Conservation (phyloP, 2,113 vertebrate genomes). For the Carassius carassius region DNA sequence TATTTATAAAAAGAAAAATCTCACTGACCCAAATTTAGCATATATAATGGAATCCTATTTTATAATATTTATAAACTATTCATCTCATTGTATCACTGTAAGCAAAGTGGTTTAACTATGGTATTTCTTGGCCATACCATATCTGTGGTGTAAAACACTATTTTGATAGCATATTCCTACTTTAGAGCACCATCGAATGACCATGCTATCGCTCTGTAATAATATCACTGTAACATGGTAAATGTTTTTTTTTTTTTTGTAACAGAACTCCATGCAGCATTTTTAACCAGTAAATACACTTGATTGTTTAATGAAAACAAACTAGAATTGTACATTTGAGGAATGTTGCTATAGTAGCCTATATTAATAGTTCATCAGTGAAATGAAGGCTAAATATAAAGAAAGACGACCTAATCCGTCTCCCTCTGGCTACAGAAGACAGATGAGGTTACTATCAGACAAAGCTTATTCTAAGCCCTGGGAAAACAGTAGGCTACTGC, state of each 20-base stretch:
- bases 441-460: constrained; percentile 83
- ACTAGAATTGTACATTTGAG: no score
- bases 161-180: background rate
- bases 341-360: background rate
- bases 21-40: no score
- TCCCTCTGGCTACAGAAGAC: constrained; percentile 57
- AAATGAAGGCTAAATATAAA: constrained; percentile 22
- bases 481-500: constrained; percentile 25
- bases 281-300: no score
- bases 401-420: constrained; percentile 25
- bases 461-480: constrained; percentile 59
- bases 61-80: no score
- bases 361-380: constrained; percentile 13
- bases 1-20: no score
- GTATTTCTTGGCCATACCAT: background rate
- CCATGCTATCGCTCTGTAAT: background rate
- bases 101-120: no score
- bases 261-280: no score
- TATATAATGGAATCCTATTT: no score
- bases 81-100: no score
- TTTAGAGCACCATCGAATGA: background rate
- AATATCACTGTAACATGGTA: background rate
- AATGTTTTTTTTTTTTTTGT: background rate
- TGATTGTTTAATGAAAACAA: no score
- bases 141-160: background rate